Conservation (phyloP, 1,140 invertebrate genomes). For the Drosophila virilis region DNA sequence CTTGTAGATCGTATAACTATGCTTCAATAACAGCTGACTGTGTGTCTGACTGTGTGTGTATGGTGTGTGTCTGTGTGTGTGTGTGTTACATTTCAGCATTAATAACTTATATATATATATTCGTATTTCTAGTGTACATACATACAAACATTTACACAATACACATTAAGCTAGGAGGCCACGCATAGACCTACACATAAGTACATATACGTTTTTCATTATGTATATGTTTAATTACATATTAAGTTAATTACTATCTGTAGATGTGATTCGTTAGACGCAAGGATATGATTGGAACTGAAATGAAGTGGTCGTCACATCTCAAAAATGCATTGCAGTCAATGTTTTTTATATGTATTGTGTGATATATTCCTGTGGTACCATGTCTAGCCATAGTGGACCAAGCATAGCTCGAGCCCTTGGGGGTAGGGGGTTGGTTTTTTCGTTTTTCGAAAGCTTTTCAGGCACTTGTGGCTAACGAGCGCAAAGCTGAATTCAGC, state of each 20-base stretch:
- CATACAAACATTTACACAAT: constrained; percentile 30
- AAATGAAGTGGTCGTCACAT: constrained; percentile 37
- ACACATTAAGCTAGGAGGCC: constrained; percentile 24
- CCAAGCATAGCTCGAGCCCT: not conserved
- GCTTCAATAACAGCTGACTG: constrained; percentile 20
- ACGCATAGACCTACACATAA: constrained; percentile 10
- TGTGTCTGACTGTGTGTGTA: not conserved
- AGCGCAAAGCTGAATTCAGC: constrained; percentile 29
- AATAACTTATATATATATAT: constrained; percentile 24
- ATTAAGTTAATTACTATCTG: constrained; percentile 11
- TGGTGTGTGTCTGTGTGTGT: constrained; percentile 2
- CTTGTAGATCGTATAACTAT: constrained; percentile 9
- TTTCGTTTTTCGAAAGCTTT: constrained; percentile 50
- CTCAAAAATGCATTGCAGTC: constrained; percentile 62
- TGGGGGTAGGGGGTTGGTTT: not conserved
- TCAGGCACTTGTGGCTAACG: constrained; percentile 54
- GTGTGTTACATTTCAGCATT: constrained; percentile 33
- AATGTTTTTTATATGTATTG: constrained; percentile 36
- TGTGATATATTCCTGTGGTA: constrained; percentile 51
- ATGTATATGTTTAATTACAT: not conserved
- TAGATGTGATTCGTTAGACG: constrained; percentile 54
- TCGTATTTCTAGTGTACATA: constrained; percentile 12
- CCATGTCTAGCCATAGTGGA: constrained; percentile 19
- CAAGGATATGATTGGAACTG: constrained; percentile 55
- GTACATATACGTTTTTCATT: constrained; percentile 5